These are phyloP conservation scores for Grapholita molesta DNA, from an alignment of 1,140 invertebrate species.

Conservation along the genomic window DNA sequence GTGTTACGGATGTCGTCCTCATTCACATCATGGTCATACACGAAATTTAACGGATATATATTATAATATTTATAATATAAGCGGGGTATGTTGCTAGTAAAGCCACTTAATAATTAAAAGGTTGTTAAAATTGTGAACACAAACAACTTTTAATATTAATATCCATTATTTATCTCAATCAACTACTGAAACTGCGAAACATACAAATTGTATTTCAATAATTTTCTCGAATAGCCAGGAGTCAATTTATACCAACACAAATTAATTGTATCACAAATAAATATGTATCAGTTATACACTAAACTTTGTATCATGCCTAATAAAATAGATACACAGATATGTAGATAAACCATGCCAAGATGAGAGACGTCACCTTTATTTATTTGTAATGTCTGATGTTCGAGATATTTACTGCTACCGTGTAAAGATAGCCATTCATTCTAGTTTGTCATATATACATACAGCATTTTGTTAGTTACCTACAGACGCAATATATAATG, in stretches of 20 bases:
- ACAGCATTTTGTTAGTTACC: constrained; percentile 5
- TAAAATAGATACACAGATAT: constrained; percentile 4
- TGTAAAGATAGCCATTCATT: not conserved
- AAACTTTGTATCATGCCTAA: not conserved
- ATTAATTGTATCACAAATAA: constrained; percentile 9
- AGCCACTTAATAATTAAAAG: not conserved
- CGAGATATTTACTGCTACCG: not conserved
- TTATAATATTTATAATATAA: not conserved
- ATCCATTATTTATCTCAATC: not conserved
- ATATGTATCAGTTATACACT: not conserved
- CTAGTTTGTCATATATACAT: constrained; percentile 9
- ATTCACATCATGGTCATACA: not conserved
- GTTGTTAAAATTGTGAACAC: not conserved
- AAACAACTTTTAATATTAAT: not conserved
- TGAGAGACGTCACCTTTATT: not conserved
- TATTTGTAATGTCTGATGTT: not conserved
- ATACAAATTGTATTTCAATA: not conserved
- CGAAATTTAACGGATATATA: not conserved
- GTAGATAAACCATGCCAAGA: not conserved
- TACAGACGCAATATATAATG: constrained; percentile 9
- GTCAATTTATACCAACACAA: not conserved
- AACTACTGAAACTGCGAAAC: not conserved
- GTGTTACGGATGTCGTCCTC: not conserved
- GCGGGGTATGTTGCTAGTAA: not conserved
- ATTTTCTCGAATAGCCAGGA: not conserved